A percentile compares a stretch with the other conserved stretches of the same genome.
Evolutionary conservation across 2,888 invertebrate genomes (phyloP).

Genomic region (Diarsia brunnea): DNA sequence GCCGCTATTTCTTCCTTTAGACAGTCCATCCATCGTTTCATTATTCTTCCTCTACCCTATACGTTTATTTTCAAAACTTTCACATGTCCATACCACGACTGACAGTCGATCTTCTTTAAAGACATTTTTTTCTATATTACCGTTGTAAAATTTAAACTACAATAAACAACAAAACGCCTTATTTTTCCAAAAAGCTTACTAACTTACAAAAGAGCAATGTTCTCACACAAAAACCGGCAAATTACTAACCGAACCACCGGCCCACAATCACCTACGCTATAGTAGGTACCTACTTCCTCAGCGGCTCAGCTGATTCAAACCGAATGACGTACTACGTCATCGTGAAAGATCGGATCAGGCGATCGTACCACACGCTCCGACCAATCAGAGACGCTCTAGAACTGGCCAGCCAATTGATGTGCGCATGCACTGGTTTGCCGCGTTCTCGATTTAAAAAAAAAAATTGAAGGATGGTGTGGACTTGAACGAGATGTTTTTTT

Average conservation of each 20-base stretch:
- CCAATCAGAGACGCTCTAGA: slow-evolving; percentile 55
- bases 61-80: too few species aligned
- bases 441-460: slow-evolving; percentile 55
- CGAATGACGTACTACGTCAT: slow-evolving; percentile 43
- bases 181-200: background rate
- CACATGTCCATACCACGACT: too few species aligned
- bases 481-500: background rate
- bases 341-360: slow-evolving; percentile 55
- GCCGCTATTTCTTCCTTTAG: too few species aligned
- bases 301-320: slow-evolving; percentile 58
- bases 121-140: too few species aligned
- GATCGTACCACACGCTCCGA: slow-evolving; percentile 54
- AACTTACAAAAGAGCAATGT: slow-evolving; percentile 28
- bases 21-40: too few species aligned
- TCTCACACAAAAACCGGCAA: background rate
- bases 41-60: too few species aligned
- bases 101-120: too few species aligned
- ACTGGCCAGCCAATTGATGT: slow-evolving; percentile 47
- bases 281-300: background rate
- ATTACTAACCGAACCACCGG: background rate
- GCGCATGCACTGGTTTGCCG: slow-evolving; percentile 15
- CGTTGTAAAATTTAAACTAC: background rate
- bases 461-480: background rate
- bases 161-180: background rate
- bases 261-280: background rate